These are phyloP conservation scores for Hassar affinis DNA, from an alignment of 2,113 vertebrate genomes.

Conservation along the genomic window DNA sequence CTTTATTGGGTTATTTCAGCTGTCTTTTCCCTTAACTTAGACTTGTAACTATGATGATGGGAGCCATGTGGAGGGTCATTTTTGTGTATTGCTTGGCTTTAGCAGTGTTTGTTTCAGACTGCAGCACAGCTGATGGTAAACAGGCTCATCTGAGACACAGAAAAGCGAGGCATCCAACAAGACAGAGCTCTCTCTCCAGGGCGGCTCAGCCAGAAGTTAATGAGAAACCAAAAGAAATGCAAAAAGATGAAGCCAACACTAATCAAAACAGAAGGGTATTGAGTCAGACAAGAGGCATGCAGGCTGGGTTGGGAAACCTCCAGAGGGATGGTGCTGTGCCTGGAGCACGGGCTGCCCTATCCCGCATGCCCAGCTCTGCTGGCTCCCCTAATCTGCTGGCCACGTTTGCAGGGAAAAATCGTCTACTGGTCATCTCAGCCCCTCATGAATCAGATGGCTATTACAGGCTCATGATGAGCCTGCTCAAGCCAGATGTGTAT, in stretches of 20 bases:
- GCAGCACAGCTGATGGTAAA: conserved; percentile 57
- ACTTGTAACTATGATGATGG: conserved; percentile 73
- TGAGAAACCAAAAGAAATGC: conserved; percentile 50
- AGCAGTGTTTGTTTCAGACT: conserved; percentile 70
- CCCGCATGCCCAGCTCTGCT: conserved; percentile 79
- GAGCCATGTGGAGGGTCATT: conserved; percentile 65
- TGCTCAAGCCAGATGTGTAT: conserved; percentile 90
- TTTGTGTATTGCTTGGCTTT: conserved; percentile 74
- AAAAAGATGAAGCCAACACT: conserved; percentile 58
- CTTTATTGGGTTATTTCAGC: conserved; percentile 21
- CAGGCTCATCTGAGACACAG: conserved; percentile 37
- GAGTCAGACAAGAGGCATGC: conserved; percentile 59
- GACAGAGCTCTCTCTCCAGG: conserved; percentile 34
- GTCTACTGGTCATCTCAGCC: conserved; percentile 90
- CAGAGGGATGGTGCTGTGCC: conserved; percentile 75
- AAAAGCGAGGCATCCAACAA: conserved; percentile 34
- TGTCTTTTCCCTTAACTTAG: conserved; percentile 31
- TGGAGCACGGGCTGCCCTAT: conserved; percentile 67
- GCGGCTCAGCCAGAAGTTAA: conserved; percentile 47
- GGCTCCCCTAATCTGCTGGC: conserved; percentile 89
- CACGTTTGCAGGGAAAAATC: conserved; percentile 90
- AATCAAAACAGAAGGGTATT: conserved; percentile 41
- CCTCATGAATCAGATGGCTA: conserved; percentile 93
- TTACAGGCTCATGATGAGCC: conserved; percentile 96
- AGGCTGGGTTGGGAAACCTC: conserved; percentile 52